These are phyloP conservation scores for Macropodus opercularis DNA, from an alignment of 2,797 vertebrate genomes.

Conservation along the genomic window DNA sequence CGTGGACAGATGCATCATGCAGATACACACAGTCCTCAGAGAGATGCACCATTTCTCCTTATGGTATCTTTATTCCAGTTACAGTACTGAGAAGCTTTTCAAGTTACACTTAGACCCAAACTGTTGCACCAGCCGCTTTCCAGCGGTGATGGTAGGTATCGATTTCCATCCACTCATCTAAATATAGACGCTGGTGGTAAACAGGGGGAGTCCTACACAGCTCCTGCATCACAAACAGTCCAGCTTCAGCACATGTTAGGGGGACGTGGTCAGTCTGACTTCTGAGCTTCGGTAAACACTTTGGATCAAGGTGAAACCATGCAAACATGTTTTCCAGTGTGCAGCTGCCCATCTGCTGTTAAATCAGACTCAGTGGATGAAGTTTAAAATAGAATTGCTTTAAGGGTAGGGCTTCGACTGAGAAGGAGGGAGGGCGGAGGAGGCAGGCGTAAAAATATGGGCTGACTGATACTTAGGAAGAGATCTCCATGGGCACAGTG, in stretches of 20 bases:
- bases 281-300: constrained; percentile 59
- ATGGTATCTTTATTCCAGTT: constrained; percentile 26
- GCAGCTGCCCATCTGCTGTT: background rate
- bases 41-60: constrained; percentile 20
- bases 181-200: constrained; percentile 47
- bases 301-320: constrained; percentile 34
- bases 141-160: constrained; percentile 26
- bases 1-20: background rate
- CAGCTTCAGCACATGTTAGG: constrained; percentile 5
- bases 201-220: constrained; percentile 26
- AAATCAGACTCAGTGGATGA: background rate
- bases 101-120: constrained; percentile 47
- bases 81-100: constrained; percentile 26
- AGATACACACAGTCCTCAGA: background rate
- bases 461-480: constrained; percentile 17
- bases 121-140: constrained; percentile 53
- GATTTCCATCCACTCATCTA: constrained; percentile 6
- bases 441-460: background rate
- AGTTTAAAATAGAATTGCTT: constrained; percentile 1
- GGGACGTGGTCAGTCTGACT: constrained; percentile 41
- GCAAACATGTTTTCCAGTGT: constrained; percentile 42
- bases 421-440: background rate
- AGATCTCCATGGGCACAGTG: constrained; percentile 13
- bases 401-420: background rate
- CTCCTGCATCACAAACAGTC: constrained; percentile 52